Conservation (phyloP, 2,113 vertebrate species). For the Ptychochromis oligacanthus region DNA sequence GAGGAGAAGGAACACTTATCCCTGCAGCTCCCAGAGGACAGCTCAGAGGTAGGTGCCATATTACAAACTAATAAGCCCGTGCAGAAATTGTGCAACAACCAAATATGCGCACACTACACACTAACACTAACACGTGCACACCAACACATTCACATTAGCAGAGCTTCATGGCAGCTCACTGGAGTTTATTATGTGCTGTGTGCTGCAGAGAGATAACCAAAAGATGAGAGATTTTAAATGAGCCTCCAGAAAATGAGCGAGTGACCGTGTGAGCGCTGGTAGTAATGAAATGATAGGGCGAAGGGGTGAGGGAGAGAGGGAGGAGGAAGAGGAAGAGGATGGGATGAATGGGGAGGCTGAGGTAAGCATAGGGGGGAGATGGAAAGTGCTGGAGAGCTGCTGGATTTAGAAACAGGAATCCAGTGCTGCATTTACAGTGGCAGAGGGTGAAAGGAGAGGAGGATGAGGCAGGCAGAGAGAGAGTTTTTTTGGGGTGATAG, state of each 20-base stretch:
- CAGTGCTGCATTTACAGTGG: background rate
- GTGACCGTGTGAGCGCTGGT: background rate
- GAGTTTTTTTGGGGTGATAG: background rate
- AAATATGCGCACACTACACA: constrained; percentile 12
- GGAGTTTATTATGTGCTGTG: constrained; percentile 43
- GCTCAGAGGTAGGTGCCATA: constrained; percentile 11
- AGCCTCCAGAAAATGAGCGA: constrained; percentile 41
- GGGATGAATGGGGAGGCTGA: constrained; percentile 31
- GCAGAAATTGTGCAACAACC: constrained; percentile 6
- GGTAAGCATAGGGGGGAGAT: constrained; percentile 21
- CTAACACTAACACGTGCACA: constrained; percentile 1
- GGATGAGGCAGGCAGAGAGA: background rate
- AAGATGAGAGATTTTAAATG: constrained; percentile 59
- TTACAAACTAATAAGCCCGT: constrained; percentile 30
- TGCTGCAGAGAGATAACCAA: constrained; percentile 59
- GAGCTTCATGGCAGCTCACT: constrained; percentile 20
- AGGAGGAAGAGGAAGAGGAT: background rate
- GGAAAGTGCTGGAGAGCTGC: constrained; percentile 30
- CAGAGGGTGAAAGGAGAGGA: background rate
- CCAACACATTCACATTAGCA: constrained; percentile 36
- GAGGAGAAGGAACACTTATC: background rate
- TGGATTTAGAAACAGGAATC: constrained; percentile 48
- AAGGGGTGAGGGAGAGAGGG: background rate
- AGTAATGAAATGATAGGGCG: constrained; percentile 34
- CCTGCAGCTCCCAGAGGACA: constrained; percentile 8